Conservation (phyloP, 2,113 vertebrate species). For the Glareola pratincola region DNA sequence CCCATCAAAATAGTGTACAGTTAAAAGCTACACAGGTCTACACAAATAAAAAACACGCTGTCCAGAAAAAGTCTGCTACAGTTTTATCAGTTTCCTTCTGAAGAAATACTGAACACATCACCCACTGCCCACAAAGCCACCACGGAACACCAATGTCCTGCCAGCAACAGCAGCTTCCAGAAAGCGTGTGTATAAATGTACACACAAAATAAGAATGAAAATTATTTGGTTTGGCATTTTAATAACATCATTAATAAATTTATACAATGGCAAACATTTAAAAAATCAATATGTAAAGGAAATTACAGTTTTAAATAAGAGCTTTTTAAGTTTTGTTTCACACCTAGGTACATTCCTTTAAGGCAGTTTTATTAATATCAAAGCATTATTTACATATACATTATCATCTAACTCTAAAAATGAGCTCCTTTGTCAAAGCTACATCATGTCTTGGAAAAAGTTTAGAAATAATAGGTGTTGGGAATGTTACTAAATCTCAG, state of each 20-base stretch:
- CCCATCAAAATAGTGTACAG: not conserved
- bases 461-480: constrained; percentile 28
- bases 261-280: constrained; percentile 74
- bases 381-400: constrained; percentile 70
- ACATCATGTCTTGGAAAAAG: constrained; percentile 39
- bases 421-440: constrained; percentile 50
- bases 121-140: not conserved
- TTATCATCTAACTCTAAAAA: constrained; percentile 62
- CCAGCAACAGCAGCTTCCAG: not conserved
- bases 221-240: constrained; percentile 77
- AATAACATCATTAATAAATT: constrained; percentile 73
- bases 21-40: not conserved
- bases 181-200: constrained; percentile 17
- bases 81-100: not conserved
- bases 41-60: not conserved
- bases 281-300: constrained; percentile 70
- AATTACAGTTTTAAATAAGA: constrained; percentile 77
- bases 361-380: constrained; percentile 78
- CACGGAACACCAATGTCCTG: not conserved
- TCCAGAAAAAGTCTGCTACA: not conserved
- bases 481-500: constrained; percentile 41
- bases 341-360: constrained; percentile 75
- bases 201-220: constrained; percentile 36
- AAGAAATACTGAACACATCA: constrained; percentile 26
- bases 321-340: constrained; percentile 73